These are phyloP conservation scores for Fringilla coelebs DNA, from an alignment of 2,797 vertebrate species.

Conservation along the genomic window DNA sequence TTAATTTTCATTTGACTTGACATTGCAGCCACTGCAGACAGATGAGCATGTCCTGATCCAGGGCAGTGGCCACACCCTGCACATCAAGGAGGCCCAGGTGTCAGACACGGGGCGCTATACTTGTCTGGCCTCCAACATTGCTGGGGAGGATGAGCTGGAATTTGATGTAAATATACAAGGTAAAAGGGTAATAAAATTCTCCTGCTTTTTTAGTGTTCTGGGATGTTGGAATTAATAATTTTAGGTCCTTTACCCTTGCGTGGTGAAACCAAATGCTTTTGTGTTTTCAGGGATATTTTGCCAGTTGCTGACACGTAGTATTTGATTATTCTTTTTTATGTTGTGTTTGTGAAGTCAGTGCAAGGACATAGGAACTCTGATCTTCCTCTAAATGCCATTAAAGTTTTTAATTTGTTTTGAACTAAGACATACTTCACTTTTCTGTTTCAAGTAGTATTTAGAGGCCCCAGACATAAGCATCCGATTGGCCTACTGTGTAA, in stretches of 20 bases:
- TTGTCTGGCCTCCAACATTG: constrained; percentile 92
- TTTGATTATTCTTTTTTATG: background rate
- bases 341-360: background rate
- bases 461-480: background rate
- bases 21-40: constrained; percentile 79
- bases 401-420: background rate
- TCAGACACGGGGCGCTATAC: constrained; percentile 94
- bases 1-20: constrained; percentile 33
- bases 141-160: constrained; percentile 96
- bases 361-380: background rate
- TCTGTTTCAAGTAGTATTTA: background rate
- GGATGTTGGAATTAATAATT: background rate
- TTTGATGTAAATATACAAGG: constrained; percentile 99
- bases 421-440: background rate
- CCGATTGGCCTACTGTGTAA: background rate
- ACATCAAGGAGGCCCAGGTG: constrained; percentile 87
- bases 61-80: constrained; percentile 81
- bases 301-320: background rate
- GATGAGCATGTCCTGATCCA: constrained; percentile 82
- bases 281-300: background rate
- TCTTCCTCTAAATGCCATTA: background rate
- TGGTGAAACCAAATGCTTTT: background rate
- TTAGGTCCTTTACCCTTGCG: background rate
- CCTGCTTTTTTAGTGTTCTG: background rate
- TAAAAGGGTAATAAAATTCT: constrained; percentile 64